phyloP scores from a whole-genome alignment of 2,888 invertebrate genomes.

The Hirtodrosophila confusa region DNA sequence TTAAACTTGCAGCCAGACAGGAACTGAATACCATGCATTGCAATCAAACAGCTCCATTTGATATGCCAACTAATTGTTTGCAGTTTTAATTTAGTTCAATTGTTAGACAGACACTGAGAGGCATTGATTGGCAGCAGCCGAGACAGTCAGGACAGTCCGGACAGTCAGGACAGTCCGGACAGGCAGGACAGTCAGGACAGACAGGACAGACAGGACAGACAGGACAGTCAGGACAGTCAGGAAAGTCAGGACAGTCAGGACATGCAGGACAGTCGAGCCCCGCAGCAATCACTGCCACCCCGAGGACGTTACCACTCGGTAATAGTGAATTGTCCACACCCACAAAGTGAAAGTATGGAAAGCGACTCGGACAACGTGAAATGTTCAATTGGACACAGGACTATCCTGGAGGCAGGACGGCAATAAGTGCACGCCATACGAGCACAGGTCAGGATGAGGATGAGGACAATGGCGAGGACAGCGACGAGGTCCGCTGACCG shows the following conservation, averaged over 20 bases:
- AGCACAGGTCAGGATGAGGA: not conserved
- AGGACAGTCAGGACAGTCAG: conserved; percentile 5
- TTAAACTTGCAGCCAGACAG: not conserved
- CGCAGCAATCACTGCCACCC: too few species aligned
- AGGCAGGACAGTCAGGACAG: conserved; percentile 15
- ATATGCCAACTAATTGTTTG: conserved; percentile 42
- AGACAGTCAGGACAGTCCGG: conserved; percentile 6
- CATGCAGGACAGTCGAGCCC: not conserved
- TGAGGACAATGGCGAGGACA: conserved; percentile 2
- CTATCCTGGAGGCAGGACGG: conserved; percentile 26
- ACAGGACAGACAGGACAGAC: conserved; percentile 1
- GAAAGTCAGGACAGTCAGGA: conserved; percentile 32
- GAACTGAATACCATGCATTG: not conserved
- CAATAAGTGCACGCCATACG: conserved; percentile 17
- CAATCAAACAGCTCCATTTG: conserved; percentile 20
- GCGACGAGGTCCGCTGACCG: conserved; percentile 5
- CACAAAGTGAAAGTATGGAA: conserved; percentile 27
- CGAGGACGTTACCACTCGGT: too few species aligned
- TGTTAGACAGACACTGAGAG: conserved; percentile 5
- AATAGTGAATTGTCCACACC: not conserved
- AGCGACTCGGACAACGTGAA: conserved; percentile 15
- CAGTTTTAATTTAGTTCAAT: conserved; percentile 14
- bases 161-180: conserved; percentile 30
- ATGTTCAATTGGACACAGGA: conserved; percentile 39
- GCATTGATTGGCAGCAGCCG: conserved; percentile 41